Conservation (phyloP, 2,113 vertebrate genomes). For the Vicugna pacos region DNA sequence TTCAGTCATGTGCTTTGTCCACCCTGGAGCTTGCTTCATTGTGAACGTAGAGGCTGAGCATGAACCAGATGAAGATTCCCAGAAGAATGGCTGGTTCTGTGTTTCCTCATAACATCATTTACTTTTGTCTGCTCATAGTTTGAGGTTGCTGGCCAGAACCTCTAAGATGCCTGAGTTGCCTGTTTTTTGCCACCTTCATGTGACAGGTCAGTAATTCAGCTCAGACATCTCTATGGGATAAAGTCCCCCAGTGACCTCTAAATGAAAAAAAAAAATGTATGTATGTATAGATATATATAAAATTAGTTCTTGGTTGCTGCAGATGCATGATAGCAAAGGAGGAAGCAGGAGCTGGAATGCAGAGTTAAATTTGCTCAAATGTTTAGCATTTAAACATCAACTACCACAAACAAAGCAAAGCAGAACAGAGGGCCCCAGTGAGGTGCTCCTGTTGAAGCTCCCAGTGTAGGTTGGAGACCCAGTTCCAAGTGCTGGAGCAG, state of each 20-base stretch:
- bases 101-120: conserved; percentile 45
- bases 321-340: not conserved
- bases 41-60: not conserved
- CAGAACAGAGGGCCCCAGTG: not conserved
- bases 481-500: not conserved
- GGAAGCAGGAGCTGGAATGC: not conserved
- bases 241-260: not conserved
- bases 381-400: not conserved
- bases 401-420: not conserved
- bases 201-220: conserved; percentile 44
- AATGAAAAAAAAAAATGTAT: not conserved
- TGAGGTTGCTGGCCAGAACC: conserved; percentile 38
- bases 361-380: not conserved
- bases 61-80: conserved; percentile 43
- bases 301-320: not conserved
- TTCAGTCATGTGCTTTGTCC: not conserved
- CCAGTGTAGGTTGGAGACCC: not conserved
- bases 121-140: conserved; percentile 40
- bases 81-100: conserved; percentile 66
- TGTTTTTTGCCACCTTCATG: not conserved
- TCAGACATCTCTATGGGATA: not conserved
- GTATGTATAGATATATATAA: no score
- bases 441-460: not conserved
- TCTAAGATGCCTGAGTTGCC: not conserved
- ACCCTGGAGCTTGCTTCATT: not conserved